Conservation (phyloP, 2,113 vertebrate species). For the Tachysurus fulvidraco region DNA sequence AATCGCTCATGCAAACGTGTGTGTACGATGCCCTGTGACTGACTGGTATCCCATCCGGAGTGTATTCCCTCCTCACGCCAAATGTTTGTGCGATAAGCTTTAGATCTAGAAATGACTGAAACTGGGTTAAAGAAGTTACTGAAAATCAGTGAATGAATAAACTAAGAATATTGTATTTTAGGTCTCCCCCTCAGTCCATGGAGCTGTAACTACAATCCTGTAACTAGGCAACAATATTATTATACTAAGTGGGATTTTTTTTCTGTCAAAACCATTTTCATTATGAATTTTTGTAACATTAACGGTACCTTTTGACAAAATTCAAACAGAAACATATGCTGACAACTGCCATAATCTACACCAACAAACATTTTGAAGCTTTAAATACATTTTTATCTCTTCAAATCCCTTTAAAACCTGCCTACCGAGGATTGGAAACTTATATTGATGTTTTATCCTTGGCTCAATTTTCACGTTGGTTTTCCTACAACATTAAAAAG, state of each 20-base stretch:
- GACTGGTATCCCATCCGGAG: not conserved
- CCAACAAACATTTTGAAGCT: not conserved
- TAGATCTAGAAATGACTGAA: not conserved
- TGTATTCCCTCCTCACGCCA: not conserved
- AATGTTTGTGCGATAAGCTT: not conserved
- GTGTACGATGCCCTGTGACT: not conserved
- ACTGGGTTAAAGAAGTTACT: not conserved
- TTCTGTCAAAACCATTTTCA: not conserved
- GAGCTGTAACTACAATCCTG: not conserved
- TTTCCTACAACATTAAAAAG: not conserved
- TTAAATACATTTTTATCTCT: not conserved
- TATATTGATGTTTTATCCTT: not conserved
- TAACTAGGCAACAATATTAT: not conserved
- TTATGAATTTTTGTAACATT: conserved; percentile 1
- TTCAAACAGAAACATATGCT: not conserved
- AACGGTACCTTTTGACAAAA: not conserved
- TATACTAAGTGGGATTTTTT: not conserved
- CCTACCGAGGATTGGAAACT: not conserved
- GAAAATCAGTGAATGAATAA: not conserved
- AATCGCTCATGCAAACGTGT: not conserved
- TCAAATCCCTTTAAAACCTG: not conserved
- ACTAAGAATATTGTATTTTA: not conserved
- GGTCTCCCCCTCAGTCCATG: not conserved
- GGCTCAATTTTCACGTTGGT: not conserved
- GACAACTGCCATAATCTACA: not conserved